phyloP scores from a whole-genome alignment of 2,888 invertebrate species.

The Parascotia fuliginaria region DNA sequence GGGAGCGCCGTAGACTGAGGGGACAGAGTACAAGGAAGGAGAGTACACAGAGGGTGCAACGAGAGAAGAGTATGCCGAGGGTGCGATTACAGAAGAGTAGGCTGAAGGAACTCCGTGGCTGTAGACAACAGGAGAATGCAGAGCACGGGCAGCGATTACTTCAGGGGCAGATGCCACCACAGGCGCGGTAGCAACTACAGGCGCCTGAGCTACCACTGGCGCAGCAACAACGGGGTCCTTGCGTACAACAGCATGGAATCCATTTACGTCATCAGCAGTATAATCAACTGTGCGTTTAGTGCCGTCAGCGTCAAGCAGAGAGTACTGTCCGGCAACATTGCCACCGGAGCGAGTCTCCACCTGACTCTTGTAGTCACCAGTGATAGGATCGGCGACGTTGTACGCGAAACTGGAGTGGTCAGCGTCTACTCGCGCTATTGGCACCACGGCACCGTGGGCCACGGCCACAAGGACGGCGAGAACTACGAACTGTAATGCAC shows the following conservation, averaged over 20 bases:
- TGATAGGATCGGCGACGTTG: conserved; percentile 82
- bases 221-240: conserved; percentile 62
- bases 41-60: background rate
- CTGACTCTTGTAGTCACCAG: conserved; percentile 85
- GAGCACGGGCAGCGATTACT: conserved; percentile 2
- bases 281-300: conserved; percentile 84
- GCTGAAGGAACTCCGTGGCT: conserved; percentile 1
- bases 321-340: conserved; percentile 82
- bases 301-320: conserved; percentile 82
- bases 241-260: conserved; percentile 85
- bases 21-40: background rate
- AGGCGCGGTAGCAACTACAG: conserved; percentile 32
- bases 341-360: conserved; percentile 80
- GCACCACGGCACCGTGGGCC: conserved; percentile 68
- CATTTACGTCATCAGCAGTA: conserved; percentile 79
- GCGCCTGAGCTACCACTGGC: conserved; percentile 27
- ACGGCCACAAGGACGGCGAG: conserved; percentile 65
- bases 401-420: conserved; percentile 80
- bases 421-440: conserved; percentile 60
- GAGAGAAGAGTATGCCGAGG: background rate
- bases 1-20: background rate
- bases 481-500: conserved; percentile 69
- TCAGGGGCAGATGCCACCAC: conserved; percentile 21
- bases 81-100: conserved; percentile 4
- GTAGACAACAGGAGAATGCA: background rate